phyloP scores from a whole-genome alignment of 2,888 invertebrate genomes.

The Luffia ferchaultella region DNA sequence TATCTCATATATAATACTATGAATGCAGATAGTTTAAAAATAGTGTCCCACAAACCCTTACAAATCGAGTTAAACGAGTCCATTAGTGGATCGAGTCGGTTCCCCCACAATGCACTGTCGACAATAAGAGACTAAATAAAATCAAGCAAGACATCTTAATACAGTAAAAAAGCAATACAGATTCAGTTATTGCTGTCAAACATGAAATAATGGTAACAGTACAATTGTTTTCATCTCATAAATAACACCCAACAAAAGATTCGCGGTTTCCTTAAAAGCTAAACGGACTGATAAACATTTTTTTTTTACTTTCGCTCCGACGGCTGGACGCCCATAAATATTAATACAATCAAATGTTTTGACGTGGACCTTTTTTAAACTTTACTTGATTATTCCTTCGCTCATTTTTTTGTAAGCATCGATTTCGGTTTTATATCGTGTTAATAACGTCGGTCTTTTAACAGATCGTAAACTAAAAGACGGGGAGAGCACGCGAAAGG shows the following conservation, averaged over 20 bases:
- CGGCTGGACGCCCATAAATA: slow-evolving; percentile 61
- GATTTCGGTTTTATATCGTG: slow-evolving; percentile 64
- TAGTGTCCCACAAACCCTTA: no score
- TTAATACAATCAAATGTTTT: slow-evolving; percentile 68
- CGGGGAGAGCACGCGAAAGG: slow-evolving; percentile 2
- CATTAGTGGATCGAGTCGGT: slow-evolving; percentile 25
- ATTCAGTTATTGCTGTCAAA: slow-evolving; percentile 62
- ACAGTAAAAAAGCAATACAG: slow-evolving; percentile 42
- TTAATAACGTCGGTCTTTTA: slow-evolving; percentile 66
- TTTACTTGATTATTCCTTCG: slow-evolving; percentile 61
- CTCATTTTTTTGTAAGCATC: slow-evolving; percentile 55
- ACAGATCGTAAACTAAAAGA: slow-evolving; percentile 62
- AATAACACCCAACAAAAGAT: slow-evolving; percentile 62
- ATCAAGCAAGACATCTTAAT: slow-evolving; percentile 42
- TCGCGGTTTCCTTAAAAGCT: slow-evolving; percentile 65
- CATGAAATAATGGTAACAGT: slow-evolving; percentile 59
- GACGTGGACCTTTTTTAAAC: slow-evolving; percentile 64
- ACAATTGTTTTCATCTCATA: slow-evolving; percentile 63
- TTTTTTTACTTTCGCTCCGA: slow-evolving; percentile 55
- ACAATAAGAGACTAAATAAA: slow-evolving; percentile 26
- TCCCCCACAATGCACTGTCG: slow-evolving; percentile 27
- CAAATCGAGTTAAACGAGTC: no score
- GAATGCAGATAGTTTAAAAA: no score
- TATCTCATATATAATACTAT: slow-evolving; percentile 12
- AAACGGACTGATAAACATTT: slow-evolving; percentile 64